Evolutionary conservation across 2,797 vertebrate genomes (phyloP), one percentile per base, ranked within the genome.

Genomic region (Cheirogaleus major): DNA sequence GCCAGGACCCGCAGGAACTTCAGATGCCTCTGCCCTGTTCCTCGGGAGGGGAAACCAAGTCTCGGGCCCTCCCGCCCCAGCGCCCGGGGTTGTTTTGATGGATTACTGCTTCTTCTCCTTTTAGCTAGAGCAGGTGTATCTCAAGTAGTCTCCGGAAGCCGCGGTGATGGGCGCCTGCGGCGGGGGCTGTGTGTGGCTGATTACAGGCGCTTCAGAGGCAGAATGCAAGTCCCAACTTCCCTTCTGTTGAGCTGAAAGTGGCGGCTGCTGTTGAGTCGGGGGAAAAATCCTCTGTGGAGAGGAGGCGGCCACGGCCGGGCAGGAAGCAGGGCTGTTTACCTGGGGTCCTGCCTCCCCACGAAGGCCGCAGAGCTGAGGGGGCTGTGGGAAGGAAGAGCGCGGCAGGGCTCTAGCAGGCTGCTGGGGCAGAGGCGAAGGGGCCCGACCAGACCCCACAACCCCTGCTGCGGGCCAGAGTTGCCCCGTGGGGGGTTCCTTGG

Each of bases 61-160:
- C 59, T 20, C 13, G 5, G 61, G 20, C 59, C 52, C 70, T 63
- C 67, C 90, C 8, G 5, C 52, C 80, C 73, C 5, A 55, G 45
- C 5, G 13, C 94, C 89, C 2, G 23, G 61, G 72, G 38, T 59
- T 96, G 94, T 94, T 96, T 92, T 72, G 92, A 92, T 96, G 91
- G 91, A 96, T 93, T 76, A 61, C 78, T 90, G 93, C 90, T 76
- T 92, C 90, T 76, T 92, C 93, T 72, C 89, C 78, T 94, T 65
- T 87, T 83, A 95, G 96, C 81, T 45, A 18, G 55, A 93, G 98
- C 98, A 98, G 98, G 98, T 98, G 98, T 96, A 97, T 97, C 98
- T 98, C 97, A 97, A 98, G 98, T 94, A 97, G 96, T 96, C 93
- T 98, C 98, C 82, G 91, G 94, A 98, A 98, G 98, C 97, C 93